phyloP scores from a whole-genome alignment of 2,113 vertebrate species.

The Chelonoidis abingdonii region DNA sequence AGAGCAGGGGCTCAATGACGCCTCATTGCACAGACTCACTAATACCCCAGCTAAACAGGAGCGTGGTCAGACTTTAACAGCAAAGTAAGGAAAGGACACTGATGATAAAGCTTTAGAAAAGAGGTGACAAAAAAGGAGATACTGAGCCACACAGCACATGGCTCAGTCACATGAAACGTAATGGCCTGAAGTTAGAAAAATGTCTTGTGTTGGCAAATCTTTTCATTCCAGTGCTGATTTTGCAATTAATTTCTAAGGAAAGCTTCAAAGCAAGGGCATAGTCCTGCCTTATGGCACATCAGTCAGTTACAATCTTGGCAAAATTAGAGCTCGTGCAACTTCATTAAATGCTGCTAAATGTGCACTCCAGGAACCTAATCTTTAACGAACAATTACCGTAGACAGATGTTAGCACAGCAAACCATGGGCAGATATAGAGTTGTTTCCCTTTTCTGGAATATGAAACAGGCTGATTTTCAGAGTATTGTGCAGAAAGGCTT shows the following conservation, averaged over 20 bases:
- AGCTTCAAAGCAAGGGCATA: not conserved
- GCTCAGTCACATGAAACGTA: accelerated
- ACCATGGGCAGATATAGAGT: accelerated
- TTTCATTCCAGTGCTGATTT: not conserved
- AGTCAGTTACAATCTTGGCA: not conserved
- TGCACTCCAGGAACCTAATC: not conserved
- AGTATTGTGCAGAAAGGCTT: not conserved
- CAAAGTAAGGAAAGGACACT: not conserved
- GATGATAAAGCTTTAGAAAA: not conserved
- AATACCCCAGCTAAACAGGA: not conserved
- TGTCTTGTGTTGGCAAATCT: not conserved
- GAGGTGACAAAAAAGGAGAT: not conserved
- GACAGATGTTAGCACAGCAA: not conserved
- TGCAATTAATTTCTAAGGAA: not conserved
- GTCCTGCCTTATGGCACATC: not conserved
- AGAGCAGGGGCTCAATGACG: not conserved
- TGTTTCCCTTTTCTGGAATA: not conserved
- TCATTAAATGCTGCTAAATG: not conserved
- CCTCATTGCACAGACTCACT: not conserved
- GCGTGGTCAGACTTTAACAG: not conserved
- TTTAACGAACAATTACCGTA: not conserved
- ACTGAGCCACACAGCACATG: not conserved
- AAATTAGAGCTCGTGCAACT: accelerated
- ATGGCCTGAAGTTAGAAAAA: not conserved
- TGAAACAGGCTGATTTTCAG: not conserved